phyloP scores from a whole-genome alignment of 1,140 invertebrate genomes.

The Diploscapter pachys region DNA sequence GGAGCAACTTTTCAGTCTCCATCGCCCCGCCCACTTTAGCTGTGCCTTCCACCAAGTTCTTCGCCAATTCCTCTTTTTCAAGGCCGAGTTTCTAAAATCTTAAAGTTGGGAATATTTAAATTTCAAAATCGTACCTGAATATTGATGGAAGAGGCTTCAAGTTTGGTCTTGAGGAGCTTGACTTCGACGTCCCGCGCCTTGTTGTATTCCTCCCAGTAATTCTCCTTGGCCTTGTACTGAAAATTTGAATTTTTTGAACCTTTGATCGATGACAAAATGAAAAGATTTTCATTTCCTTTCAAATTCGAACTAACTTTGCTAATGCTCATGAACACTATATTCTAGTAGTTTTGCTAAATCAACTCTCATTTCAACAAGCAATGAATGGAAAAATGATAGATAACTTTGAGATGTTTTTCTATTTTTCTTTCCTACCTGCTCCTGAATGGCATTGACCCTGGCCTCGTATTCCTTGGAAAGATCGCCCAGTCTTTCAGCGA shows the following conservation, averaged over 20 bases:
- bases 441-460: constrained; percentile 13
- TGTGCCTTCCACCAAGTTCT: constrained; percentile 24
- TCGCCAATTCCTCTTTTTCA: constrained; percentile 27
- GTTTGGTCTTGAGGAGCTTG: constrained; percentile 21
- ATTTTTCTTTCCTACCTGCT: constrained; percentile 12
- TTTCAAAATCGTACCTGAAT: constrained; percentile 1
- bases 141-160: constrained; percentile 14
- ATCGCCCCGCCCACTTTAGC: constrained; percentile 25
- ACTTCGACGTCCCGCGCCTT: constrained; percentile 21
- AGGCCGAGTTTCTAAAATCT: constrained; percentile 15
- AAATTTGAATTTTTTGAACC: background rate
- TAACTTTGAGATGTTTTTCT: too few species aligned
- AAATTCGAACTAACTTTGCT: too few species aligned
- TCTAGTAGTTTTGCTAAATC: too few species aligned
- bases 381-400: too few species aligned
- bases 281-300: too few species aligned
- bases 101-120: background rate
- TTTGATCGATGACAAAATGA: too few species aligned
- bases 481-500: constrained; percentile 21
- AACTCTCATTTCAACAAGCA: too few species aligned
- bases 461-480: constrained; percentile 22
- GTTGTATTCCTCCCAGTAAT: constrained; percentile 20
- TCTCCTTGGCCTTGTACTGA: constrained; percentile 19
- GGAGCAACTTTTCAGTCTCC: constrained; percentile 21
- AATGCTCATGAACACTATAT: too few species aligned